A percentile compares a stretch with the other conserved stretches of the same genome.
phyloP scores from a whole-genome alignment of 2,113 vertebrate genomes.

The Ploceus nigricollis region DNA sequence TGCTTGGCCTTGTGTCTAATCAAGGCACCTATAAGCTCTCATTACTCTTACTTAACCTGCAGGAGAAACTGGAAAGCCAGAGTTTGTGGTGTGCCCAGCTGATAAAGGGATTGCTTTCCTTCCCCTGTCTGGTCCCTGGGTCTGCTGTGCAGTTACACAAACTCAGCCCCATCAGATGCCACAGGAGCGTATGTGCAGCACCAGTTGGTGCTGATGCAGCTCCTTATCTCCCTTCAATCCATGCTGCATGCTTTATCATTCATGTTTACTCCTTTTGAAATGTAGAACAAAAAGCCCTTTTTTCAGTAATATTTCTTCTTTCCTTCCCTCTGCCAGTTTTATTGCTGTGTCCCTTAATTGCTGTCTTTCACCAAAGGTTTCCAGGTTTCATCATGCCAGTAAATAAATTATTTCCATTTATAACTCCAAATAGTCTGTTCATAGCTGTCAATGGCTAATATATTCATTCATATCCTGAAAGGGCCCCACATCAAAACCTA shows the following conservation, averaged over 20 bases:
- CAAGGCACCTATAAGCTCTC: background rate
- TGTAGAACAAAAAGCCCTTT: background rate
- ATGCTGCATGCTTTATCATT: background rate
- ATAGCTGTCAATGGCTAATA: background rate
- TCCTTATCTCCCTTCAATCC: background rate
- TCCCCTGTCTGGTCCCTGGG: background rate
- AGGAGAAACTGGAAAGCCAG: background rate
- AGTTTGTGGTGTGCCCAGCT: background rate
- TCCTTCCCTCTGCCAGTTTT: background rate
- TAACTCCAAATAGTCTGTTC: background rate
- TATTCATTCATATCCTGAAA: background rate
- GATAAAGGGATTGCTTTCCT: background rate
- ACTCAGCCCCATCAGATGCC: background rate
- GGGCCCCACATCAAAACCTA: background rate
- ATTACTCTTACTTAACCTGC: background rate
- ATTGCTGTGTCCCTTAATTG: background rate
- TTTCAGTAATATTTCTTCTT: background rate
- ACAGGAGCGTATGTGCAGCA: rapidly evolving
- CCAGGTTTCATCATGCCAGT: background rate
- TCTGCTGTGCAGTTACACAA: background rate
- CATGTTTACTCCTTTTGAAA: background rate
- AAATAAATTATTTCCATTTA: conserved; percentile 14
- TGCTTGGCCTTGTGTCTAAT: background rate
- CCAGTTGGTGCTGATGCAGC: background rate
- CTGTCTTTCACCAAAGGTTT: background rate